phyloP scores from a whole-genome alignment of 2,888 invertebrate genomes.

The Drosophila fulvimacula region DNA sequence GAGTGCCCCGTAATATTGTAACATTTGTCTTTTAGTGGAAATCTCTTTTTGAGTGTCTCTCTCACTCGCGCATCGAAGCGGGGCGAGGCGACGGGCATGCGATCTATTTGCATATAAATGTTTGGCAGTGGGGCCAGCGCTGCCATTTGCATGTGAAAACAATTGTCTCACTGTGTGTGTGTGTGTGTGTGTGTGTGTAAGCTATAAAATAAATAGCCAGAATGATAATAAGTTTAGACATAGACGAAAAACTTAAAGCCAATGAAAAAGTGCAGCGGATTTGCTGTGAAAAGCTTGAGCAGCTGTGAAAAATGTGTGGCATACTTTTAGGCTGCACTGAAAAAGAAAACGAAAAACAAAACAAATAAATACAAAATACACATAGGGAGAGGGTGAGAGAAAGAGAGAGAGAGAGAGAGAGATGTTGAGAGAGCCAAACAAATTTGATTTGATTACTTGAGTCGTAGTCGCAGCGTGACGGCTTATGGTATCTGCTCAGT shows the following conservation, averaged over 20 bases:
- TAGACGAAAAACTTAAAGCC: constrained; percentile 75
- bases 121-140: constrained; percentile 32
- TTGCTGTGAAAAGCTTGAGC: constrained; percentile 70
- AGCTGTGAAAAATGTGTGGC: constrained; percentile 68
- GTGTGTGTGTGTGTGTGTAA: constrained; percentile 40
- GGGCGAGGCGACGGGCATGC: constrained; percentile 17
- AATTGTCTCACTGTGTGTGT: constrained; percentile 55
- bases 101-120: constrained; percentile 76
- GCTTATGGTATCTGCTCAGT: constrained; percentile 33
- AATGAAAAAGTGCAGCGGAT: constrained; percentile 77
- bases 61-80: constrained; percentile 22
- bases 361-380: constrained; percentile 16
- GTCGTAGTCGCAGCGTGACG: constrained; percentile 41
- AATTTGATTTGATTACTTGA: constrained; percentile 73
- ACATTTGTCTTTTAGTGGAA: constrained; percentile 78
- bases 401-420: background rate
- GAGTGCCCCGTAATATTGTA: constrained; percentile 70
- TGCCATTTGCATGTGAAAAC: constrained; percentile 73
- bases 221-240: constrained; percentile 76
- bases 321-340: constrained; percentile 70
- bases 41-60: constrained; percentile 73
- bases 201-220: constrained; percentile 75
- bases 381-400: background rate
- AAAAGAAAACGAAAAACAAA: constrained; percentile 22
- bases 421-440: constrained; percentile 50